Conservation (phyloP, 1,140 invertebrate genomes). For the Aplysia californica region DNA sequence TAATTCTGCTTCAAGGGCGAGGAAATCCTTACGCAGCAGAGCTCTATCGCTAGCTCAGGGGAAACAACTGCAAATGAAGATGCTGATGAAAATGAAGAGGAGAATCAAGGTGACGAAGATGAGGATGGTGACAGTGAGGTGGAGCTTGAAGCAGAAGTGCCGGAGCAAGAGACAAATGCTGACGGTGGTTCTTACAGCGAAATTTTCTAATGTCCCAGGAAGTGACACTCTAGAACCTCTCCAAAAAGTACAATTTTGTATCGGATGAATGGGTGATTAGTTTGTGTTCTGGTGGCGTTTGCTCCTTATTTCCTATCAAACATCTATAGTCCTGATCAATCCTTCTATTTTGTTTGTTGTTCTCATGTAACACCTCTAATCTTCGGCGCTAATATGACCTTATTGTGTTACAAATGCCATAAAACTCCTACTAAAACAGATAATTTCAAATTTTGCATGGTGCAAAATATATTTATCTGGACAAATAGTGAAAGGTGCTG, state of each 20-base stretch:
- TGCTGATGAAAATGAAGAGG: conserved; percentile 2
- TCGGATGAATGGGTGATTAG: not conserved
- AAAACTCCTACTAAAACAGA: too few relatives aligned
- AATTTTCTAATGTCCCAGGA: conserved; percentile 6
- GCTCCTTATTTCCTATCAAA: too few relatives aligned
- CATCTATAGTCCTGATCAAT: too few relatives aligned
- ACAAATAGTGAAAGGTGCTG: conserved; percentile 11
- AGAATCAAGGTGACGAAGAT: not conserved
- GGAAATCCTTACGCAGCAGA: conserved; percentile 23
- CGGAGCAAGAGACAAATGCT: not conserved
- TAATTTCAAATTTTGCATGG: not conserved
- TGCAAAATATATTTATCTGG: not conserved
- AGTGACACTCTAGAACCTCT: not conserved
- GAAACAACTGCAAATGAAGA: not conserved
- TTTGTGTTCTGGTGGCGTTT: not conserved
- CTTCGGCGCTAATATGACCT: too few relatives aligned
- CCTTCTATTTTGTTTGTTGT: too few relatives aligned
- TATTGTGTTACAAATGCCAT: too few relatives aligned
- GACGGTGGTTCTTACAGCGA: conserved; percentile 27
- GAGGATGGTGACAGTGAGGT: conserved; percentile 22
- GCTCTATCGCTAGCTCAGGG: not conserved
- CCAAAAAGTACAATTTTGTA: conserved; percentile 5
- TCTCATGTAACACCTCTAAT: too few relatives aligned
- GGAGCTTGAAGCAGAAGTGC: not conserved
- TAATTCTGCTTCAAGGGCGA: conserved; percentile 8